Evolutionary conservation across 2,113 vertebrate genomes (phyloP), one percentile per base, ranked within the genome.

Genomic region (Cinclus mexicanus): DNA sequence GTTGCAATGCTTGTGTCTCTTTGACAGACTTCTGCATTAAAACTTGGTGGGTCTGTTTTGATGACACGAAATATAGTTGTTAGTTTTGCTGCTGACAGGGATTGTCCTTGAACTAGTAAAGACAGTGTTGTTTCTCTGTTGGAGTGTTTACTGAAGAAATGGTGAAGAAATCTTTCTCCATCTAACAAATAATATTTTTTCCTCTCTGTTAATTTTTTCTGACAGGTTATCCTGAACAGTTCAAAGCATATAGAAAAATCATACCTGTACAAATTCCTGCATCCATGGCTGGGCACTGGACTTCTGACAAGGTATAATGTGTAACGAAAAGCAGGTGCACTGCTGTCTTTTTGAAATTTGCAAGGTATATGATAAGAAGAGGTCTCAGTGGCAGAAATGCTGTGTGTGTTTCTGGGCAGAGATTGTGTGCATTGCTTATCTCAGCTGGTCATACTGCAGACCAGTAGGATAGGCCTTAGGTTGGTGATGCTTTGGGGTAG

Each of bases 271-370:
- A 93, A 71, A 14, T 99, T 99, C 89, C 94, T 99, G n/a, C 97
- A 99, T 14, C 99, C 99, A 0, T 99, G 99, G 99, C 98, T 99
- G 63, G 99, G 99, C 63, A 98, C 98, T 29, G 99, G 99, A 61
- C 98, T 99, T 57, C 98, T 99, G 31, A 99, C 99, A 5, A 99
- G 99, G 84, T 87, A 78, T 53, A 39, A 28, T 28, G 98, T 99
- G 97, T 16, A 39, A 37, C 53, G 35, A 88, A 90, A 83, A 29
- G 12, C 20, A 60, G 9, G 4, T 46, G 19, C n/a, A 29, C 21
- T 47, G 37, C 39, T 80, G 29, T 46, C 37, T 39, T 56, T 61
- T 53, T 70, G 41, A 69, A 85, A 72, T 53, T 39, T 4, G 4
- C 3, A 33, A 39, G 3, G 5, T 41, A 3, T 60, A 14, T 49